Percentiles rank a stretch among this genome's conserved stretches.
Evolutionary conservation across 2,888 invertebrate genomes (phyloP).

Genomic region (Cenopis cana): DNA sequence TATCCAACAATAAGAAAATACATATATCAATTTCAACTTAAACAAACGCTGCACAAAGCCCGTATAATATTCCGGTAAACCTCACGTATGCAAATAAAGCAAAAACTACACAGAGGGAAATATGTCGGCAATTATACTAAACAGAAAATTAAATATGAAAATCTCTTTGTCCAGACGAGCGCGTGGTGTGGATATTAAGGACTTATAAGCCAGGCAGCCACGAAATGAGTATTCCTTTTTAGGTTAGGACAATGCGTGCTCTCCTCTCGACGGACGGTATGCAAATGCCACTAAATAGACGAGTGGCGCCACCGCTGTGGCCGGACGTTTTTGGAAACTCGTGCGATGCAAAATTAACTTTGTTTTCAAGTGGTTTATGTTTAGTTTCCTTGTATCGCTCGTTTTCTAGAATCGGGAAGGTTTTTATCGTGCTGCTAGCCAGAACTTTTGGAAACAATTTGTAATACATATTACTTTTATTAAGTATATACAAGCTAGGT

Average conservation of each 20-base stretch:
- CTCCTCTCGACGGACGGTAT: conserved; percentile 60
- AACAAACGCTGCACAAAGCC: conserved; percentile 20
- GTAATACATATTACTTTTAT: not conserved
- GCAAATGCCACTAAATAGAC: conserved; percentile 72
- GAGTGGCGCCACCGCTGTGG: conserved; percentile 48
- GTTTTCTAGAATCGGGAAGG: not conserved
- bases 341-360: not conserved
- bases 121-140: conserved; percentile 75
- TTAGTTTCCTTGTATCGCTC: not conserved
- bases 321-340: not conserved
- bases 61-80: conserved; percentile 46
- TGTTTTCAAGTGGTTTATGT: not conserved
- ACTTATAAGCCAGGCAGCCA: not conserved
- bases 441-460: not conserved
- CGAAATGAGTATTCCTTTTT: conserved; percentile 6
- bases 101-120: conserved; percentile 61
- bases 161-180: conserved; percentile 66
- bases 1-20: not conserved
- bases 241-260: conserved; percentile 46
- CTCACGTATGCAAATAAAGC: conserved; percentile 64
- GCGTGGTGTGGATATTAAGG: conserved; percentile 43
- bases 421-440: not conserved
- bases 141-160: conserved; percentile 79
- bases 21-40: conserved; percentile 8
- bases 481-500: too few species aligned